Evolutionary conservation across 2,888 invertebrate genomes (phyloP).

Genomic region (Congeria kusceri): DNA sequence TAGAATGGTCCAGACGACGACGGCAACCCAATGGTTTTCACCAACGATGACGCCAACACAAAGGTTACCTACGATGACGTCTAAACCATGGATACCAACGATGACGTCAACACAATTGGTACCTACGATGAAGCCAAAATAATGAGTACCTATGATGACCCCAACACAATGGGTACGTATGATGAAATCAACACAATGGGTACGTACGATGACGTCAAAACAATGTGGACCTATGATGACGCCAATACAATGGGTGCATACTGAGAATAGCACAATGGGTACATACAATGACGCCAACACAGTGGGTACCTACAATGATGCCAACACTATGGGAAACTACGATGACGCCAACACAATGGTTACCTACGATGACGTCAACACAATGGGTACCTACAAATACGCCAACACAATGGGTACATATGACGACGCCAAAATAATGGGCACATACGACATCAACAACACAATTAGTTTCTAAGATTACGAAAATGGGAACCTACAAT

Average conservation of each 20-base stretch:
- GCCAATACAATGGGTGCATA: constrained; percentile 41
- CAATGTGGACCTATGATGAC: constrained; percentile 32
- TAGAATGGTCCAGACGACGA: too few relatives aligned
- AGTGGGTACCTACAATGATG: too few relatives aligned
- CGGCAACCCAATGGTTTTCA: too few relatives aligned
- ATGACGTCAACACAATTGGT: too few relatives aligned
- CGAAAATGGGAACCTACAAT: background rate
- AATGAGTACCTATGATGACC: constrained; percentile 46
- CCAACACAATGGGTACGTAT: background rate
- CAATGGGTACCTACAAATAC: constrained; percentile 32
- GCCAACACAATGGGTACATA: constrained; percentile 45
- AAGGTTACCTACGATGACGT: background rate
- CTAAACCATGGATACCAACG: too few relatives aligned
- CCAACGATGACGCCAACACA: background rate
- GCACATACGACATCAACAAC: too few relatives aligned
- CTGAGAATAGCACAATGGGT: background rate
- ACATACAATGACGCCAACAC: too few relatives aligned
- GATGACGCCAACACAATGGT: too few relatives aligned
- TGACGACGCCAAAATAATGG: constrained; percentile 10
- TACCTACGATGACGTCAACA: too few relatives aligned
- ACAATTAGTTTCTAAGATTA: constrained; percentile 9
- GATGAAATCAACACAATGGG: too few relatives aligned
- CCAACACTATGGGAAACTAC: too few relatives aligned
- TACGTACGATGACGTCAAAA: too few relatives aligned
- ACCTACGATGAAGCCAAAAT: constrained; percentile 49